A percentile compares a stretch with the other conserved stretches of the same genome.
Evolutionary conservation across 2,797 vertebrate species (phyloP).

Genomic region (Lerista edwardsae): DNA sequence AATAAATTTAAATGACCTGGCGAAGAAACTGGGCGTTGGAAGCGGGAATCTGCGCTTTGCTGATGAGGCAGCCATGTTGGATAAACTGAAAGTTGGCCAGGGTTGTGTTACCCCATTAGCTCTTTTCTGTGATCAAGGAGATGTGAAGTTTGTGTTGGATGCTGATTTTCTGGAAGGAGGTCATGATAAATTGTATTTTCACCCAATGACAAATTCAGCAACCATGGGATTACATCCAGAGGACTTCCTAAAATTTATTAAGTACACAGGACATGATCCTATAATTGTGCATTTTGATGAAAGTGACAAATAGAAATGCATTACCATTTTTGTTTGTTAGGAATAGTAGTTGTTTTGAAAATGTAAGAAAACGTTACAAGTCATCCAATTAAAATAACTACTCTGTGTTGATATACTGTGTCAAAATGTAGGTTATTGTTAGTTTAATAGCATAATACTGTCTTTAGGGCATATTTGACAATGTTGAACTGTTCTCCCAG

Average conservation of each 20-base stretch:
- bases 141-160: slow-evolving; percentile 88
- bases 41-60: slow-evolving; percentile 92
- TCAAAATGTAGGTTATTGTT: not conserved
- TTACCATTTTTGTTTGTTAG: not conserved
- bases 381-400: slow-evolving; percentile 4
- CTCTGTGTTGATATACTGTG: not conserved
- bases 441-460: not conserved
- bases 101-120: slow-evolving; percentile 88
- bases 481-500: not conserved
- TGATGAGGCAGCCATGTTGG: slow-evolving; percentile 87
- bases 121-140: slow-evolving; percentile 85
- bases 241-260: slow-evolving; percentile 88
- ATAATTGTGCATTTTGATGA: slow-evolving; percentile 74
- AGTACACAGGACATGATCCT: slow-evolving; percentile 88
- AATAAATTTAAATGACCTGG: slow-evolving; percentile 88
- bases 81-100: slow-evolving; percentile 89
- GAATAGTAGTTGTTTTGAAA: not conserved
- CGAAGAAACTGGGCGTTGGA: slow-evolving; percentile 87
- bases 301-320: slow-evolving; percentile 30
- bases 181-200: slow-evolving; percentile 86
- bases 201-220: slow-evolving; percentile 92
- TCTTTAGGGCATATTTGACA: not conserved
- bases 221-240: slow-evolving; percentile 87
- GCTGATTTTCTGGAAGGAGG: slow-evolving; percentile 83
- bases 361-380: no score